Evolutionary conservation across 2,113 vertebrate species (phyloP).

Genomic region (Mugil cephalus): DNA sequence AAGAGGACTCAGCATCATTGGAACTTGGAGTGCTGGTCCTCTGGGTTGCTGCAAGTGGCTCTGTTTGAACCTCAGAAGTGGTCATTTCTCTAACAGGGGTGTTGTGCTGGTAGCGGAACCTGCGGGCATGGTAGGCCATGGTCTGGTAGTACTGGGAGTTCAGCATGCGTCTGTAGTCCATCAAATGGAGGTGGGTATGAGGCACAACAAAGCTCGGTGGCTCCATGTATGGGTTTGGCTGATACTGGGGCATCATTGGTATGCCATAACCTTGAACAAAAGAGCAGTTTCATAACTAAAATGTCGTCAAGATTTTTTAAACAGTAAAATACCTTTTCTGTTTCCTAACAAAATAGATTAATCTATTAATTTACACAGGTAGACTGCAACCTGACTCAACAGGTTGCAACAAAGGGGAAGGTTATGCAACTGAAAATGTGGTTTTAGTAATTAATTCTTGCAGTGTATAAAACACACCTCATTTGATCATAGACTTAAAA

Average conservation of each 20-base stretch:
- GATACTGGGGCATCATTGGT: slow-evolving; percentile 76
- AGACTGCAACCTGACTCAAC: too few species aligned
- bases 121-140: slow-evolving; percentile 81
- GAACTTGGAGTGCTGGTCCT: slow-evolving; percentile 15
- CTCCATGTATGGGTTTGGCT: slow-evolving; percentile 76
- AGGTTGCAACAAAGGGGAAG: too few species aligned
- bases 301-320: neutral
- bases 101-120: slow-evolving; percentile 79
- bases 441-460: too few species aligned
- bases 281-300: neutral
- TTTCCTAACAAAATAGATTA: neutral
- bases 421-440: too few species aligned
- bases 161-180: slow-evolving; percentile 82
- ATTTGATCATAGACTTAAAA: too few species aligned
- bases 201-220: slow-evolving; percentile 81
- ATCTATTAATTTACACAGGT: too few species aligned
- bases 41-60: slow-evolving; percentile 52
- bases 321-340: neutral
- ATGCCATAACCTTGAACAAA: slow-evolving; percentile 74
- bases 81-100: slow-evolving; percentile 61
- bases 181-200: slow-evolving; percentile 79
- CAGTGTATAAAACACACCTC: too few species aligned
- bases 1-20: neutral
- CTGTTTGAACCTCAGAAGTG: slow-evolving; percentile 83
- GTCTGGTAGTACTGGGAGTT: slow-evolving; percentile 80